These are phyloP conservation scores for Drosophila vallismaia DNA, from an alignment of 2,888 invertebrate species.

Conservation along the genomic window DNA sequence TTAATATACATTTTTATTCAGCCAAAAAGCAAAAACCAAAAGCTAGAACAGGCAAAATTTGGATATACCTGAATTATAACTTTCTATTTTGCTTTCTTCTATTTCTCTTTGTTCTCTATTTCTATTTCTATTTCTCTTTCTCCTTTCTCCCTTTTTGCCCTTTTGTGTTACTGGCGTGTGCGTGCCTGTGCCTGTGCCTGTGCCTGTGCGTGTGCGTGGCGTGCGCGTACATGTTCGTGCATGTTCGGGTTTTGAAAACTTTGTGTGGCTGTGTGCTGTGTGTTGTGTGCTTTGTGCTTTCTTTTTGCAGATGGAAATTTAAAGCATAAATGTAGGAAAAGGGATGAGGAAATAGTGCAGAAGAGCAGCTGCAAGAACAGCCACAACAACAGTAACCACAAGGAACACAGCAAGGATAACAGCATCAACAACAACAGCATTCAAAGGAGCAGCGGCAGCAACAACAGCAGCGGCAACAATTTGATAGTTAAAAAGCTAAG, in stretches of 20 bases:
- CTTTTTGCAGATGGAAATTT: slow-evolving; percentile 81
- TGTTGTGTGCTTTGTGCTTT: slow-evolving; percentile 24
- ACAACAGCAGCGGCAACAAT: slow-evolving; percentile 51
- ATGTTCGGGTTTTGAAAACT: not conserved
- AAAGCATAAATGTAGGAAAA: slow-evolving; percentile 74
- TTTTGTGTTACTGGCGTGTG: slow-evolving; percentile 31
- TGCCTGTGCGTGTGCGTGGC: not conserved
- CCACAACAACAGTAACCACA: slow-evolving; percentile 26
- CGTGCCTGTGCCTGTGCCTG: slow-evolving; percentile 9
- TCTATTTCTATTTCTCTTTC: slow-evolving; percentile 34
- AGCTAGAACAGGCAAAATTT: not conserved
- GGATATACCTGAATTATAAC: slow-evolving; percentile 13
- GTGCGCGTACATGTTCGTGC: slow-evolving; percentile 5
- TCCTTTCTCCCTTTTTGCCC: slow-evolving; percentile 41
- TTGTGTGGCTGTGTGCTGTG: slow-evolving; percentile 5
- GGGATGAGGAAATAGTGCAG: slow-evolving; percentile 15
- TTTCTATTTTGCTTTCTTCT: slow-evolving; percentile 63
- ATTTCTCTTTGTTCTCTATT: slow-evolving; percentile 66
- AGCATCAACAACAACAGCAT: slow-evolving; percentile 24
- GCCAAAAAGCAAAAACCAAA: slow-evolving; percentile 1
- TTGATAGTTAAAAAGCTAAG: slow-evolving; percentile 80
- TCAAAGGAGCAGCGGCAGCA: slow-evolving; percentile 36
- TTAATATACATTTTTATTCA: not conserved
- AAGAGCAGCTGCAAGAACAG: slow-evolving; percentile 7
- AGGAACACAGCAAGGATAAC: slow-evolving; percentile 15